Percentiles rank a stretch among this genome's conserved stretches.
Evolutionary conservation across 1,140 invertebrate species (phyloP).

Genomic region (Bactericera cockerelli): DNA sequence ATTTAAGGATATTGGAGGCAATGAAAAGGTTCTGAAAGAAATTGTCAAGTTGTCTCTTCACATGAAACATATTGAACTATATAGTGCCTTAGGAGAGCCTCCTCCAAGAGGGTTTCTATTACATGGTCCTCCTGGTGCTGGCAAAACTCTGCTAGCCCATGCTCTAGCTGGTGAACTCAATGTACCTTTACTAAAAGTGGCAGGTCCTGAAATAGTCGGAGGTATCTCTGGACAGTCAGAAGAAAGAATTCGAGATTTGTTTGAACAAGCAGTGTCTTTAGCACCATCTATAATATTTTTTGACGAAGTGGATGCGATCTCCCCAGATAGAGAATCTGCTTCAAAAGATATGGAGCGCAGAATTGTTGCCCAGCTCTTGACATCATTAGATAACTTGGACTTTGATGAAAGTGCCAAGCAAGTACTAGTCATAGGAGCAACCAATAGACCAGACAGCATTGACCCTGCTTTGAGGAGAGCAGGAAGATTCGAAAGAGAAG

Average conservation of each 20-base stretch:
- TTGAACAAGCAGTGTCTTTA: constrained; percentile 57
- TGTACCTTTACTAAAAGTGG: constrained; percentile 67
- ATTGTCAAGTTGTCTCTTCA: constrained; percentile 20
- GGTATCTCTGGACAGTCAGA: constrained; percentile 93
- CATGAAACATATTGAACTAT: constrained; percentile 29
- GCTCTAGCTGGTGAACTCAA: constrained; percentile 73
- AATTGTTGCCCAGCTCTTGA: constrained; percentile 82
- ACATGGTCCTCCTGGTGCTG: constrained; percentile 84
- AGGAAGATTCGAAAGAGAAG: constrained; percentile 84
- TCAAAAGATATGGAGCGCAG: constrained; percentile 88
- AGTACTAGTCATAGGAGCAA: constrained; percentile 85
- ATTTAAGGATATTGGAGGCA: constrained; percentile 5
- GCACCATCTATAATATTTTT: constrained; percentile 82
- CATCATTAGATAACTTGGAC: constrained; percentile 60
- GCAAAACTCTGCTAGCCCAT: constrained; percentile 79
- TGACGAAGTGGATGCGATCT: constrained; percentile 86
- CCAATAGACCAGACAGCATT: constrained; percentile 80
- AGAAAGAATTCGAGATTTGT: constrained; percentile 76
- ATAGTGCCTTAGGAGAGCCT: constrained; percentile 56
- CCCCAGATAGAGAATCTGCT: constrained; percentile 67
- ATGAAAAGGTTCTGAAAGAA: constrained; percentile 15
- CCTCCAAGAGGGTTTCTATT: constrained; percentile 70
- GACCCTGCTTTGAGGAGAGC: constrained; percentile 84
- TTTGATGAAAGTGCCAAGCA: constrained; percentile 41
- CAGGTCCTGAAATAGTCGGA: constrained; percentile 81